These are phyloP conservation scores for Heliangelus exortis DNA, from an alignment of 2,797 vertebrate species.

Conservation along the genomic window DNA sequence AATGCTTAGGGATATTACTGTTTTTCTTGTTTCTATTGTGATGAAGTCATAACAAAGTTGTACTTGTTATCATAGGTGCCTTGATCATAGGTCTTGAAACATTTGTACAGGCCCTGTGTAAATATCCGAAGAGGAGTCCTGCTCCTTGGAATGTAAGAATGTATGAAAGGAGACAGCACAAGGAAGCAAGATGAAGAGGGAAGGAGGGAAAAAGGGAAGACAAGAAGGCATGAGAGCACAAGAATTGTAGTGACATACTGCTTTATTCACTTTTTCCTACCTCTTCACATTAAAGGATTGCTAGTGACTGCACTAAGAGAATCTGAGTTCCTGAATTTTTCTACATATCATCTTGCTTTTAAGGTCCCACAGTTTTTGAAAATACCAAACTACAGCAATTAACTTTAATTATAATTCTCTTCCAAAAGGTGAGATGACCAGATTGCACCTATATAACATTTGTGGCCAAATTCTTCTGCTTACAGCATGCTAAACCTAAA, in stretches of 20 bases:
- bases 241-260: background rate
- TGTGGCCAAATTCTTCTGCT: background rate
- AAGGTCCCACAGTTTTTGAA: background rate
- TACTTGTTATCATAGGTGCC: background rate
- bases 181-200: too few species aligned
- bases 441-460: background rate
- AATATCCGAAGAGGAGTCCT: background rate
- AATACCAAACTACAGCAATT: background rate
- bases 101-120: background rate
- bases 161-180: background rate
- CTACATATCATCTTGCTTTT: background rate
- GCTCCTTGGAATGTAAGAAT: background rate
- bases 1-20: background rate
- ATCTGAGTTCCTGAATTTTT: background rate
- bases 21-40: background rate
- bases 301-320: background rate
- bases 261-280: background rate
- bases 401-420: background rate
- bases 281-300: background rate
- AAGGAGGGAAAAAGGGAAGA: background rate
- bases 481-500: background rate
- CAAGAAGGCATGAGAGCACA: background rate
- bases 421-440: background rate
- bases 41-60: background rate
- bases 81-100: background rate